phyloP scores from a whole-genome alignment of 2,888 invertebrate genomes.

The Ichneumon xanthorius region DNA sequence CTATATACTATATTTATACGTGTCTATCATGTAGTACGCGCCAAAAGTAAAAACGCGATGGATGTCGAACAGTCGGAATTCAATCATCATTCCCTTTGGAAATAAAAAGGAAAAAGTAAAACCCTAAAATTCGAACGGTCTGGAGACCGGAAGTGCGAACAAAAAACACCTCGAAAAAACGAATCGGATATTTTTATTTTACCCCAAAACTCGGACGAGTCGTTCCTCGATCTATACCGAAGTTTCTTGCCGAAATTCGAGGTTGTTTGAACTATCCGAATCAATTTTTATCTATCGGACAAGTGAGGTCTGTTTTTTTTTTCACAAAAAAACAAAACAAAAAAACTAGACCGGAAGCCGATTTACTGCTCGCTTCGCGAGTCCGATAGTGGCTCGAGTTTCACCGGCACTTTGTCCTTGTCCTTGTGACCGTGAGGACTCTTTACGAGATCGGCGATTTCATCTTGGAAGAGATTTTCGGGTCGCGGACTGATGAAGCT shows the following conservation, averaged over 20 bases:
- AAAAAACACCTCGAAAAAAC: neutral
- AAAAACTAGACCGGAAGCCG: conserved; percentile 43
- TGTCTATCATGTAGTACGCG: conserved; percentile 51
- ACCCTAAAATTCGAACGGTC: conserved; percentile 1
- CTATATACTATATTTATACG: conserved; percentile 51
- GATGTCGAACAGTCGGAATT: conserved; percentile 47
- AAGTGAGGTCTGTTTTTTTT: conserved; percentile 10
- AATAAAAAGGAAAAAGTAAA: conserved; percentile 2
- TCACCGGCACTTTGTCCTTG: conserved; percentile 87
- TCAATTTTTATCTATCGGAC: neutral
- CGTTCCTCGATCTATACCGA: conserved; percentile 25
- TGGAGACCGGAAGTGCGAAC: neutral
- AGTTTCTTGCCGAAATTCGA: neutral
- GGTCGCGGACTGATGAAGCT: conserved; percentile 88
- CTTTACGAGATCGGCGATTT: conserved; percentile 88
- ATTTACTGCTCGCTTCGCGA: conserved; percentile 87
- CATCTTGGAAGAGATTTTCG: conserved; percentile 88
- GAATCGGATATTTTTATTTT: neutral
- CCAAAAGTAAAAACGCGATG: conserved; percentile 55
- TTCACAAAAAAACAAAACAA: conserved; percentile 1
- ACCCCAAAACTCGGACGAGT: neutral
- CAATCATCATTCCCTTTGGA: conserved; percentile 2
- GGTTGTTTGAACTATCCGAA: neutral
- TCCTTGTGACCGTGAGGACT: conserved; percentile 84
- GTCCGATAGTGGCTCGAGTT: conserved; percentile 90